Conservation (phyloP, 2,888 invertebrate genomes). For the Drosophila mimetica region DNA sequence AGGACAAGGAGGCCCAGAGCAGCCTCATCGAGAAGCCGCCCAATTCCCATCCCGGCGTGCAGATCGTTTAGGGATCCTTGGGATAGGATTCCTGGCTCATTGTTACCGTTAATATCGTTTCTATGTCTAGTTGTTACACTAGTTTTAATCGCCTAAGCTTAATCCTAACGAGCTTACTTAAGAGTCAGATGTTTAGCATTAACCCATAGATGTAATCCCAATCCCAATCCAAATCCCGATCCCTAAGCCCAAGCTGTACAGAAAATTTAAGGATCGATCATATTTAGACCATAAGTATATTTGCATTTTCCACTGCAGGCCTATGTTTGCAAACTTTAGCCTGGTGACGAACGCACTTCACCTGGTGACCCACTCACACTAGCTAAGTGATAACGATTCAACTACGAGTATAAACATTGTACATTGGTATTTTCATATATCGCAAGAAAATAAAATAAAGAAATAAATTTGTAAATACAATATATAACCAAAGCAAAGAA, state of each 20-base stretch:
- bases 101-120: constrained; percentile 35
- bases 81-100: background rate
- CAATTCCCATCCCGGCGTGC: constrained; percentile 48
- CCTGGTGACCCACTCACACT: constrained; percentile 11
- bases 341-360: constrained; percentile 21
- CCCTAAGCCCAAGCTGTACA: constrained; percentile 24
- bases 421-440: constrained; percentile 44
- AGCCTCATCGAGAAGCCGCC: constrained; percentile 76
- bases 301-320: constrained; percentile 32
- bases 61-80: constrained; percentile 66
- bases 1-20: constrained; percentile 76
- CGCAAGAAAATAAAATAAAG: constrained; percentile 23
- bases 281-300: constrained; percentile 19
- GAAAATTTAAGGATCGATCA: constrained; percentile 14
- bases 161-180: constrained; percentile 55
- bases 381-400: constrained; percentile 13
- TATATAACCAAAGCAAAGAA: constrained; percentile 5
- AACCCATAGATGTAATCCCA: constrained; percentile 8
- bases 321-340: constrained; percentile 5
- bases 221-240: background rate
- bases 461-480: constrained; percentile 50
- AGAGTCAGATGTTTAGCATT: constrained; percentile 31
- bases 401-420: constrained; percentile 37
- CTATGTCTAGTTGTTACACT: constrained; percentile 57
- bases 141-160: constrained; percentile 61